Percentiles rank a stretch among this genome's conserved stretches.
Conservation (phyloP, 2,888 invertebrate species). For the Dynastes maya region DNA sequence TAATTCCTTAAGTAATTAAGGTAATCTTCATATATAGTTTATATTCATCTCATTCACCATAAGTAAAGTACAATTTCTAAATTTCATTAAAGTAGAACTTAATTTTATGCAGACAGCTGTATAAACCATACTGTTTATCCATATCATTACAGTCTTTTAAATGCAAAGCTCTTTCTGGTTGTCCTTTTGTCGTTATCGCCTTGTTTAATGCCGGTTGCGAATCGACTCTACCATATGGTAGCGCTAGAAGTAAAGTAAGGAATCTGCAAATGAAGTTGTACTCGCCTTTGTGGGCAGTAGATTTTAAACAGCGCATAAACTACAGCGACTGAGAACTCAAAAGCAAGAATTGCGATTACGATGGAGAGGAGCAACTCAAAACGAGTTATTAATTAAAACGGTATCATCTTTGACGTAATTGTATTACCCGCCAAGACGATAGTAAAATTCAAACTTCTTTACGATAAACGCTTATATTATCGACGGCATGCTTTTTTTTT, state of each 20-base stretch:
- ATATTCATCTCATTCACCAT: too few relatives aligned
- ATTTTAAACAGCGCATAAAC: constrained; percentile 32
- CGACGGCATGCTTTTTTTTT: constrained; percentile 11
- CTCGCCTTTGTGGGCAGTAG: constrained; percentile 14
- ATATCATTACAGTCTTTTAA: constrained; percentile 1
- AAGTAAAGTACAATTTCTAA: too few relatives aligned
- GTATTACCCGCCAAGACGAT: neutral
- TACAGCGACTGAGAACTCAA: neutral
- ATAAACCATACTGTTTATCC: neutral
- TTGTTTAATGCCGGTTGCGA: constrained; percentile 7
- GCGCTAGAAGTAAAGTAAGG: constrained; percentile 12
- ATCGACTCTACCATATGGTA: constrained; percentile 5
- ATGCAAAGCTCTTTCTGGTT: neutral
- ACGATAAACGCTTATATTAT: constrained; percentile 2
- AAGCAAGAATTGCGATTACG: constrained; percentile 6
- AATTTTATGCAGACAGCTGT: neutral
- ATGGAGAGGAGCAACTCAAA: constrained; percentile 24
- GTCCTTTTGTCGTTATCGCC: constrained; percentile 24
- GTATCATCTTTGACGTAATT: constrained; percentile 21
- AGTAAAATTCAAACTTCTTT: constrained; percentile 22
- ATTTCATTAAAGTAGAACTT: neutral
- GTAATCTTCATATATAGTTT: too few relatives aligned
- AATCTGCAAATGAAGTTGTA: constrained; percentile 42
- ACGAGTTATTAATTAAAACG: constrained; percentile 36
- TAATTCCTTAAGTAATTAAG: too few relatives aligned